Percentiles rank a stretch among this genome's conserved stretches.
phyloP scores from a whole-genome alignment of 2,113 vertebrate genomes.

The Oryzias celebensis region DNA sequence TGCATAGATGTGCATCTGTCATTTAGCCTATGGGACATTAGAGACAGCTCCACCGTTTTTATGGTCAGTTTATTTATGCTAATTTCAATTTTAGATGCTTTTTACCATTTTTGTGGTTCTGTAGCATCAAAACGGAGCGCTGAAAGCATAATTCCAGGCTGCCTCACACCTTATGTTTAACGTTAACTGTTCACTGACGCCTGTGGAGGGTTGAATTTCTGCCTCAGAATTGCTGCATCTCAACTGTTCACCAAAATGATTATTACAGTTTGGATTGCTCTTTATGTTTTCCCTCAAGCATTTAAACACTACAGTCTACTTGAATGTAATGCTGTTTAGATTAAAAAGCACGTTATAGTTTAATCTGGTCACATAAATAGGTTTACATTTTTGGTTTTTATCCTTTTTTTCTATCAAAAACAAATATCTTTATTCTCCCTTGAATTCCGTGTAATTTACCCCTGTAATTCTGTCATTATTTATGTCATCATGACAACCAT shows the following conservation, averaged over 20 bases:
- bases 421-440: no score
- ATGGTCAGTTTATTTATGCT: slow-evolving; percentile 26
- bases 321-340: no score
- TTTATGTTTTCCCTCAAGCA: background rate
- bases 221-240: background rate
- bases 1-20: slow-evolving; percentile 7
- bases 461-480: no score
- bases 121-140: no score
- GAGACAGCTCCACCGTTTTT: slow-evolving; percentile 5
- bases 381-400: no score
- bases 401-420: no score
- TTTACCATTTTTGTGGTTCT: background rate
- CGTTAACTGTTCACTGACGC: background rate
- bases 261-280: background rate
- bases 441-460: no score
- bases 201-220: background rate
- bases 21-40: slow-evolving; percentile 15
- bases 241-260: background rate
- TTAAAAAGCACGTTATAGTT: no score
- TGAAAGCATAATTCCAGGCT: no score
- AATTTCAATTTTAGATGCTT: background rate
- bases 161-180: no score
- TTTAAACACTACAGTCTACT: background rate
- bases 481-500: no score
- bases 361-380: no score